Evolutionary conservation across 2,797 vertebrate species (phyloP), one percentile per base, ranked within the genome.

Genomic region (Anas flavirostris): DNA sequence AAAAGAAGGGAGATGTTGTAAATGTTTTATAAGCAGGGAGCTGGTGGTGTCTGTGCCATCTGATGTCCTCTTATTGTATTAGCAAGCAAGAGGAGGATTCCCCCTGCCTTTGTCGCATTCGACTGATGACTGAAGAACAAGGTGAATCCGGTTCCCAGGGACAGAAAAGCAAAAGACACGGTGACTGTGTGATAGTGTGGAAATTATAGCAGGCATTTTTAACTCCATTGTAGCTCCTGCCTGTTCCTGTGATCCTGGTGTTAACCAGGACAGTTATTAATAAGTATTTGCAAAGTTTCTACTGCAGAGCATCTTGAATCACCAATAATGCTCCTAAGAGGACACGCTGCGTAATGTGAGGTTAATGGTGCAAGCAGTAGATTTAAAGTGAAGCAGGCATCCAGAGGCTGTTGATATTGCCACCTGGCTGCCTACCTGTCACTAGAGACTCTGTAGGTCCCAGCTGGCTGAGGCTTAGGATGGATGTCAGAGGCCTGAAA

Each of bases 11-110:
- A 82, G 56, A 5, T 33, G 7, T 21, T 73, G 37, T 95, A 87
- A 91, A 97, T 87, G 43, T 96, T 96, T 96, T 70, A 94, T 91
- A 67, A 94, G 58, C 15, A 62, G 10, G 37, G 41, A 82, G 56
- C 25, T 17, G 26, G 4, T 70, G 64, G 81, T 83, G 48, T 62
- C 66, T 44, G 50, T 86, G 88, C 82, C 83, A 60, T 82, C 46
- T 63, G 46, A 63, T 66, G 78, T 93, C 50, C 41, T 73, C 72
- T 93, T 81, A 58, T 15, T 94, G 84, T 72, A 82, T 31, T 91
- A 66, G 37, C 69, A 91, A 90, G 76, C 48, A 86, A 50, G 64
- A 88, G 83, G 66, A 89, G 84, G 76, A 83, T 84, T 29, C 18
- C 33, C 56, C 67, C 50, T 52, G 9, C 50, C 41, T 83, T 74